phyloP scores from a whole-genome alignment of 2,113 vertebrate genomes.

The Pangasianodon gigas region DNA sequence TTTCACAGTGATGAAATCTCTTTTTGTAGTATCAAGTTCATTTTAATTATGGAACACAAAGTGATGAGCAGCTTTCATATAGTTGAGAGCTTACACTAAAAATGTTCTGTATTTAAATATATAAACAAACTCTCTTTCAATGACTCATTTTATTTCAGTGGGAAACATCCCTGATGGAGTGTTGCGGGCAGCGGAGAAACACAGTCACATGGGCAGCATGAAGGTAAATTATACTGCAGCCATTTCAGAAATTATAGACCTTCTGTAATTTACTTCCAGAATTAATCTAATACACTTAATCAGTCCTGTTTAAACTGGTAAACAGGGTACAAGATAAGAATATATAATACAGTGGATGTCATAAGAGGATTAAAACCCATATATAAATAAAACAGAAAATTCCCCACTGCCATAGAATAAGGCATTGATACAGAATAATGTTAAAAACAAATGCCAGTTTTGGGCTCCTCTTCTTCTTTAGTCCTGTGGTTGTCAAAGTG shows the following conservation, averaged over 20 bases:
- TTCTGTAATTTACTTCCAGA: background rate
- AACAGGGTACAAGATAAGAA: background rate
- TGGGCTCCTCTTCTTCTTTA: background rate
- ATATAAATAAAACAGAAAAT: background rate
- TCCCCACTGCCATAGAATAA: background rate
- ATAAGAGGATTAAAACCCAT: background rate
- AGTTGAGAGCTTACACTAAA: background rate
- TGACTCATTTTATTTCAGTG: constrained; percentile 42
- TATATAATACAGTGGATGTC: background rate
- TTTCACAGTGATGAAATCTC: background rate
- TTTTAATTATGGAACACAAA: background rate
- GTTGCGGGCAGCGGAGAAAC: constrained; percentile 89
- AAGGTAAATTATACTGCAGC: constrained; percentile 77
- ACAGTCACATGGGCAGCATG: constrained; percentile 96
- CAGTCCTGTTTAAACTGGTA: background rate
- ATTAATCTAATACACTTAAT: background rate
- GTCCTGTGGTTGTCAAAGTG: background rate
- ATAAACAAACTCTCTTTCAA: background rate
- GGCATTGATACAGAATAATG: background rate
- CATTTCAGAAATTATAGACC: background rate
- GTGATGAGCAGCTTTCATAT: background rate
- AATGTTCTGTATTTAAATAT: background rate
- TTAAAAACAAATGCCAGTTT: background rate
- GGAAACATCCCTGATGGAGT: constrained; percentile 77
- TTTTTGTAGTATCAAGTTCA: background rate